Base-by-base conservation (phyloP, 1,140 invertebrate species). In the Caenorhabditis brenneri region DNA sequence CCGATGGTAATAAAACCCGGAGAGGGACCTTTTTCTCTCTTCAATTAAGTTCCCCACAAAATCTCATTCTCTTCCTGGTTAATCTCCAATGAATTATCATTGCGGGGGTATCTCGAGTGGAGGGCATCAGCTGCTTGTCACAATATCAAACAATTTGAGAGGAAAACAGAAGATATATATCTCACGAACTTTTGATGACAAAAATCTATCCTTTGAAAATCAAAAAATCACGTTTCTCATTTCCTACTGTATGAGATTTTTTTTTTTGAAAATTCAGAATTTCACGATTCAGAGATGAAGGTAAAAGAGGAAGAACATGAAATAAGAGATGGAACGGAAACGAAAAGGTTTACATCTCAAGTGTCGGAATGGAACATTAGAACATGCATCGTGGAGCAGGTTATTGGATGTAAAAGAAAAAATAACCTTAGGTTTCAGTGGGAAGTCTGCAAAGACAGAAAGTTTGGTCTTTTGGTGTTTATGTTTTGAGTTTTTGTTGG, bases 351-450 rank as follows among this genome's bases (percentile, higher is more conserved):
- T 42, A 24, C 65, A 74, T 74, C 36, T 42, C 65, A 74, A 74
- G 65, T 74, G 65, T 74, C 65, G 65, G n/a, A 42, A 42, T 27
- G 36, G 65, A 74, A 74, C 65, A 74, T 74, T 74, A 74, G 65
- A 74, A 74, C 65, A 74, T 74, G 65, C 65, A n/a, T 74, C 65
- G 65, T 46, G 29, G 42, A 42, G 65, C 65, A 74, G 65, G 65
- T 74, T 74, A 27, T 33, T 65, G 24, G 36, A 22, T 36, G 42
- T 24, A n/a, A 42, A 27, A 42, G 24, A 74, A 74, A 46, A 74
- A 42, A 7, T 24, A 74, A 74, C n/a, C 65, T 74, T 46, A 36
- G 65, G 29, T 74, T 65, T 65, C 24, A 7, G n/a, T 5, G 39
- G 12, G 39, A 42, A n/a, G n/a, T n/a, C n/a, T n/a, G n/a, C n/a